Base-by-base conservation (phyloP, 1,140 invertebrate species). In the Drosophila ananassae region DNA sequence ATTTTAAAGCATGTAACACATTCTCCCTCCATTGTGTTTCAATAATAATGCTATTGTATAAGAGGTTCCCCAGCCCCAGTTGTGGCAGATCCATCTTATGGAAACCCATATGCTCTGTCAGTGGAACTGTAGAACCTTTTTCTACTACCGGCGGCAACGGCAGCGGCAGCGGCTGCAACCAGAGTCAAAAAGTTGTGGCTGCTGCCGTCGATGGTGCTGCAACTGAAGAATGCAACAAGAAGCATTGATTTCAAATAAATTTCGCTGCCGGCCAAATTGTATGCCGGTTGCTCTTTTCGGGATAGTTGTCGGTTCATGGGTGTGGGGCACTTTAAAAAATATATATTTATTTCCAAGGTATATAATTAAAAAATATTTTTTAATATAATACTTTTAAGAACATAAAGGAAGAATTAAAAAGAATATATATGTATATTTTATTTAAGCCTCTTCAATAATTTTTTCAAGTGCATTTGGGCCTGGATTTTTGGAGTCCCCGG, bases 221-320 rank as follows among this genome's bases (percentile, higher is more conserved):
- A 77, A 74, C 81, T 79, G 73, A 89, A 89, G 83, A 89, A 89
- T 89, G 83, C 79, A 89, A 85, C 82, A 85, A 85, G 82, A 85
- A 89, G 83, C 83, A 89, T 89, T 89, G 83, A 89, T 89, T 89
- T 89, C 84, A 89, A 89, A 89, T 89, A 89, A 89, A 89, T 89
- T 89, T 89, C 76, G 83, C 83, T 89, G 83, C 72, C 83, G 83
- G 83, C 83, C 83, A 89, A 89, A 89, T 89, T 89, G 83, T 89
- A 83, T 89, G 83, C 76, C 79, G 82, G 82, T 66, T 85, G 82
- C 82, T 69, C 66, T 74, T 74, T 74, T 74, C 66, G 59, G 72
- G 37, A 58, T 74, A 73, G 68, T 73, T 73, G 71, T 73, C 58
- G 71, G 51, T 48, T 28, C 51, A 30, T 73, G 71, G 71, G 72